These are phyloP conservation scores for Tenebrosternarchus preto DNA, from an alignment of 2,113 vertebrate genomes.

Conservation along the genomic window DNA sequence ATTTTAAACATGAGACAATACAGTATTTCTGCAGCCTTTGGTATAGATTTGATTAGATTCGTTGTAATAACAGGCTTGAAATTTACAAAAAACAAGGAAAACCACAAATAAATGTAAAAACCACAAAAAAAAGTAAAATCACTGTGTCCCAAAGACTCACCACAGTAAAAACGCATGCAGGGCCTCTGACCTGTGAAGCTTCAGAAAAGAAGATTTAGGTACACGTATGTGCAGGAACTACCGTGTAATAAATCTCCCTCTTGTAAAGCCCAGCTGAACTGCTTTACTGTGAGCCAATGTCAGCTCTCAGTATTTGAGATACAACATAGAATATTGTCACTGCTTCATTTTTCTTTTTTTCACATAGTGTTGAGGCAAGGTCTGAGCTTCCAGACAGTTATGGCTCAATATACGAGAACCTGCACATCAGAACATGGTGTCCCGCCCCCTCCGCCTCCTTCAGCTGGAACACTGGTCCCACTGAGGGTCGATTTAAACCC, in stretches of 20 bases:
- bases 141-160: background rate
- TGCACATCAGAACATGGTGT: background rate
- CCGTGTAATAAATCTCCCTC: background rate
- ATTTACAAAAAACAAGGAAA: background rate
- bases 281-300: background rate
- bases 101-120: too few relatives aligned
- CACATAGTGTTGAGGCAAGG: background rate
- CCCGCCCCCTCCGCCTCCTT: background rate
- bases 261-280: background rate
- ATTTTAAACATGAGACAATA: background rate
- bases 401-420: background rate
- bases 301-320: too few relatives aligned
- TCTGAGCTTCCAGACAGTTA: background rate
- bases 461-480: slow-evolving; percentile 10
- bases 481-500: background rate
- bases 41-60: background rate
- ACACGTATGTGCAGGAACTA: background rate
- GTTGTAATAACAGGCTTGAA: background rate
- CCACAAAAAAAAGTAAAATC: too few relatives aligned
- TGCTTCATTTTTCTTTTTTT: too few relatives aligned
- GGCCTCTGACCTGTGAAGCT: background rate
- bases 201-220: background rate
- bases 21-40: background rate
- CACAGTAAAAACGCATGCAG: background rate
- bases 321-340: background rate